These are phyloP conservation scores for Grantiella picta DNA, from an alignment of 2,113 vertebrate genomes.

Conservation along the genomic window DNA sequence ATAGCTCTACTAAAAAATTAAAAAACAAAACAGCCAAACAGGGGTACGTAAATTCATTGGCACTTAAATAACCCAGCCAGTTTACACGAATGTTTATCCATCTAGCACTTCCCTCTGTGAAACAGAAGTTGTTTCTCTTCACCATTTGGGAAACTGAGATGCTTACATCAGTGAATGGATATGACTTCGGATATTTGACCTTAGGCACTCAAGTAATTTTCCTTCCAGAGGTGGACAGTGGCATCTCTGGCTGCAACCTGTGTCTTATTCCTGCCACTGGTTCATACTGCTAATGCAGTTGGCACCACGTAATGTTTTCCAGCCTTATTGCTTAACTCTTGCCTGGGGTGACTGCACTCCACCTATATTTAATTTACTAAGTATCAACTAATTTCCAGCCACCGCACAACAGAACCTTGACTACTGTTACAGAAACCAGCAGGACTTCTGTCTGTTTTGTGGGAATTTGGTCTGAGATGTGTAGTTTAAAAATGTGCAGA, in stretches of 20 bases:
- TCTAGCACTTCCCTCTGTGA: not conserved
- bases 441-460: not conserved
- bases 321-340: not conserved
- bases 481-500: not conserved
- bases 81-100: not conserved
- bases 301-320: not conserved
- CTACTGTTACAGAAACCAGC: not conserved
- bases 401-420: not conserved
- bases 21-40: not conserved
- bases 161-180: not conserved
- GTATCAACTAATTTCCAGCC: not conserved
- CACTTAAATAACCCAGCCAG: not conserved
- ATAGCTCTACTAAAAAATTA: constrained; percentile 2
- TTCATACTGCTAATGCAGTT: not conserved
- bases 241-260: not conserved
- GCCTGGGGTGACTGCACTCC: not conserved
- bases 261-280: not conserved
- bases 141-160: not conserved
- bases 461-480: accelerated
- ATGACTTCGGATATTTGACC: not conserved
- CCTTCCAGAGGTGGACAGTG: not conserved
- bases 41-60: not conserved
- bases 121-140: not conserved
- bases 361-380: not conserved
- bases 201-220: not conserved